Percentiles rank a stretch among this genome's conserved stretches.
Evolutionary conservation across 2,888 invertebrate genomes (phyloP).

Genomic region (Euphydryas editha): DNA sequence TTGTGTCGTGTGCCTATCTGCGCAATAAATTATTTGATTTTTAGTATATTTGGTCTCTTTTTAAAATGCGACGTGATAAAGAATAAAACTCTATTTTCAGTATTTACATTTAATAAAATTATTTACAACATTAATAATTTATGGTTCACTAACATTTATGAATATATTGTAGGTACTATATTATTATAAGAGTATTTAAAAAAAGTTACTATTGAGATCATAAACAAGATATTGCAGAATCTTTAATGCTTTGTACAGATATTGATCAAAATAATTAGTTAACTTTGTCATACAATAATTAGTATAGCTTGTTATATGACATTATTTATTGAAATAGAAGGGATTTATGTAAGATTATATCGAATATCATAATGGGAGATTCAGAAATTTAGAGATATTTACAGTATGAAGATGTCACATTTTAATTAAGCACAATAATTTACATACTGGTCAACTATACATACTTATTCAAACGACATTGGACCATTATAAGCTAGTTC

Average conservation of each 20-base stretch:
- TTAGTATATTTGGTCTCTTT: constrained; percentile 40
- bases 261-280: constrained; percentile 12
- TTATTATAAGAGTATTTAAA: constrained; percentile 26
- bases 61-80: constrained; percentile 18
- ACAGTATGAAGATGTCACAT: constrained; percentile 36
- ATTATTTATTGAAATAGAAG: constrained; percentile 13
- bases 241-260: constrained; percentile 23
- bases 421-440: constrained; percentile 40
- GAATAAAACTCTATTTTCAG: constrained; percentile 49
- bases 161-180: constrained; percentile 33
- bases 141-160: constrained; percentile 40
- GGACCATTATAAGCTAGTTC: constrained; percentile 55
- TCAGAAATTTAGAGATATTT: constrained; percentile 39
- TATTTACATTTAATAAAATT: constrained; percentile 61
- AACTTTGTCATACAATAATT: constrained; percentile 13
- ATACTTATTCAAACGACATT: constrained; percentile 47
- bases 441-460: constrained; percentile 40
- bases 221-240: constrained; percentile 22
- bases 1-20: constrained; percentile 39
- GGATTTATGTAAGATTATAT: constrained; percentile 12
- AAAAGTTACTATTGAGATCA: constrained; percentile 23
- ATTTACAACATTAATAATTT: constrained; percentile 62
- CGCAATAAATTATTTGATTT: constrained; percentile 65
- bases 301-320: constrained; percentile 17
- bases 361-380: constrained; percentile 40